phyloP scores from a whole-genome alignment of 1,140 invertebrate species.

The Melitaea cinxia region DNA sequence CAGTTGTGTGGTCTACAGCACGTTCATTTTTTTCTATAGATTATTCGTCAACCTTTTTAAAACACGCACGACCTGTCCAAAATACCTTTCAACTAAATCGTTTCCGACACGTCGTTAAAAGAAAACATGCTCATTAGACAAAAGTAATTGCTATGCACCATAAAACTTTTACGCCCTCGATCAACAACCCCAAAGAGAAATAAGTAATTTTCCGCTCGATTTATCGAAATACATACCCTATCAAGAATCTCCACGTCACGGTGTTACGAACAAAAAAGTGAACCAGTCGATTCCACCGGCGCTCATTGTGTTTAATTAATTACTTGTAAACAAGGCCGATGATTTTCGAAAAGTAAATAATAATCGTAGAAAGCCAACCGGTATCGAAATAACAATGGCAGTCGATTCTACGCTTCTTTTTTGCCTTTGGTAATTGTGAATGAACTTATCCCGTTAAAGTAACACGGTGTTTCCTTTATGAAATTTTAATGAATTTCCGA shows the following conservation, averaged over 20 bases:
- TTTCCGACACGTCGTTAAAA: conserved; percentile 27
- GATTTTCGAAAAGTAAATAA: conserved; percentile 78
- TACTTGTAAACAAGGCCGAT: conserved; percentile 77
- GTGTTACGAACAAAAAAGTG: conserved; percentile 32
- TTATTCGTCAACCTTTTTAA: neutral
- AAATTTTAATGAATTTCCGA: conserved; percentile 21
- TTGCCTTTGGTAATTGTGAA: conserved; percentile 47
- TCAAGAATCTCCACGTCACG: conserved; percentile 49
- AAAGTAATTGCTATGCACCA: conserved; percentile 43
- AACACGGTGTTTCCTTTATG: conserved; percentile 61
- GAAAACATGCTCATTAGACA: conserved; percentile 27
- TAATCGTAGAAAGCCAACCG: conserved; percentile 64
- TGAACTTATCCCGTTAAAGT: conserved; percentile 46
- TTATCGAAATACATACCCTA: conserved; percentile 60
- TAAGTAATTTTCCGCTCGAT: conserved; percentile 77
- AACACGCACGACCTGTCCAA: neutral
- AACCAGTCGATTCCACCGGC: conserved; percentile 40
- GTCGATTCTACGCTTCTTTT: conserved; percentile 66
- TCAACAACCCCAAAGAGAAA: conserved; percentile 51
- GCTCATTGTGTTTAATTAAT: conserved; percentile 77
- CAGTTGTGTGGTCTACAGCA: no score
- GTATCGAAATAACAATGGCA: conserved; percentile 66
- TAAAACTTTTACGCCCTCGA: conserved; percentile 38
- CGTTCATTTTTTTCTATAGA: no score
- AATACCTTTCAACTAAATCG: conserved; percentile 9